These are phyloP conservation scores for Thomomys bottae DNA, from an alignment of 2,113 vertebrate genomes.

Conservation along the genomic window DNA sequence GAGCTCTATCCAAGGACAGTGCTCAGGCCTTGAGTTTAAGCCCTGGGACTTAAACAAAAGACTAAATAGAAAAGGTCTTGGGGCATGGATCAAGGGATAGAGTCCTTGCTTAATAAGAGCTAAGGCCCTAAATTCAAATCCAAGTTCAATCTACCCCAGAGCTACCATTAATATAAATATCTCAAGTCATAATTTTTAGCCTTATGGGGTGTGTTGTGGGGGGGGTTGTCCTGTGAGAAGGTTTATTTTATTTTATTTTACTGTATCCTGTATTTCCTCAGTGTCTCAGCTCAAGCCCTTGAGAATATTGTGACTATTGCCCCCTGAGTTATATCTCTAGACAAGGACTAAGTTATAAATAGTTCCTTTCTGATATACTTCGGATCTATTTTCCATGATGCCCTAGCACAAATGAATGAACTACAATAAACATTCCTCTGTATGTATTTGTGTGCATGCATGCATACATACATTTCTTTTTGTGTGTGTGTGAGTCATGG, in stretches of 20 bases:
- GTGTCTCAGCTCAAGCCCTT: neutral
- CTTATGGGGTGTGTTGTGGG: neutral
- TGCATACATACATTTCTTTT: neutral
- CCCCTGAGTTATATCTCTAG: neutral
- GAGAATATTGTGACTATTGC: no score
- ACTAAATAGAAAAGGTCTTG: no score
- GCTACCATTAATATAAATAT: neutral
- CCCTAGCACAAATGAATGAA: neutral
- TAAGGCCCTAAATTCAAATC: no score
- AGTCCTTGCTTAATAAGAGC: no score
- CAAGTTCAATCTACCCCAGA: neutral
- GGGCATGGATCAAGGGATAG: no score
- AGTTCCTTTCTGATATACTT: neutral
- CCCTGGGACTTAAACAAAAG: no score
- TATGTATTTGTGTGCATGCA: neutral
- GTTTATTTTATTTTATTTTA: no score
- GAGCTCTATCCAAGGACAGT: no score
- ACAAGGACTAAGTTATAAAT: neutral
- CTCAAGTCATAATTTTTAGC: neutral
- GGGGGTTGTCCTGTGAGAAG: neutral
- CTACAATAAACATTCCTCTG: neutral
- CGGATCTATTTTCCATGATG: neutral
- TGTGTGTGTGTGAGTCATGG: no score
- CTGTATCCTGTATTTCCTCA: no score
- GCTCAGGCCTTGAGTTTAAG: no score